Conservation (phyloP, 2,888 invertebrate genomes). For the Amorpha juglandis region DNA sequence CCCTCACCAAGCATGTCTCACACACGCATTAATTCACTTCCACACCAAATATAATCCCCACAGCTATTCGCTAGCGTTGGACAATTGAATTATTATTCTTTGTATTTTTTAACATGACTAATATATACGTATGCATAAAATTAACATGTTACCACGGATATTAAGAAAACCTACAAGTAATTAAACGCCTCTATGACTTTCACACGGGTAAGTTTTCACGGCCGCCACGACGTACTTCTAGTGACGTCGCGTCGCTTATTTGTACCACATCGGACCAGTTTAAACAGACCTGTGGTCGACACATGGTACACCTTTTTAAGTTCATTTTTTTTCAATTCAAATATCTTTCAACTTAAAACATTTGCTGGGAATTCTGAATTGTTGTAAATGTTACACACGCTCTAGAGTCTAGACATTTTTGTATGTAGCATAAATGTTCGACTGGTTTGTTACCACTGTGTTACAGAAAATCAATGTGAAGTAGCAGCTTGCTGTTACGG, state of each 20-base stretch:
- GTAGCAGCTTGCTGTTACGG: no score
- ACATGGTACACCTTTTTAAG: background rate
- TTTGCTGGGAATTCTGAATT: no score
- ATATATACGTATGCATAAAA: background rate
- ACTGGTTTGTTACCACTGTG: no score
- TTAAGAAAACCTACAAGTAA: slow-evolving; percentile 15
- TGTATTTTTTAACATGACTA: background rate
- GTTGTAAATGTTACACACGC: no score
- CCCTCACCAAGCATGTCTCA: no score
- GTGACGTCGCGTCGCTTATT: background rate
- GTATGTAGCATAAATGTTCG: no score
- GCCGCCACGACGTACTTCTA: background rate
- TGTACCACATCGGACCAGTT: background rate
- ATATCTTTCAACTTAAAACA: no score
- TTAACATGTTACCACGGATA: slow-evolving; percentile 5
- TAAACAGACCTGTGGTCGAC: background rate
- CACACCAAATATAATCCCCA: no score
- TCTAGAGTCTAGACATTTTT: no score
- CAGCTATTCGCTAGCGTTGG: no score
- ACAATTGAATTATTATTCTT: background rate
- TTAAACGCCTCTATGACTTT: slow-evolving; percentile 13
- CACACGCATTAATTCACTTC: no score
- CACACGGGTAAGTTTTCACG: slow-evolving; percentile 3
- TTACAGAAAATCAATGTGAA: no score
- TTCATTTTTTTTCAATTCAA: background rate